Base-by-base conservation (phyloP, 1,140 invertebrate species). In the Orchesella cincta region DNA sequence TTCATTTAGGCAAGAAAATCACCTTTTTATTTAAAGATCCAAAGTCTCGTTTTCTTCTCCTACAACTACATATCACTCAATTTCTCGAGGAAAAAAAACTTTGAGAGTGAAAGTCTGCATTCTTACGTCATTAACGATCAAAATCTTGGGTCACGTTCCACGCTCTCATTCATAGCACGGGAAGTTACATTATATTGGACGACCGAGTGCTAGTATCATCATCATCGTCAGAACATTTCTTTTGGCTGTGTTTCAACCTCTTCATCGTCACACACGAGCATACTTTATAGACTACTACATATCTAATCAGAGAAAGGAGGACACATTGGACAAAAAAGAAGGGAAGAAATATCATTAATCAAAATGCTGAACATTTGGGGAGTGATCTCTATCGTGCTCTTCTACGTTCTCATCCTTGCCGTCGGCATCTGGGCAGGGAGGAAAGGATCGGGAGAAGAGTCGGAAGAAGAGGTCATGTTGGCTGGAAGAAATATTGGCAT, bases 401-500 rank as follows among this genome's bases (percentile, higher is more conserved):
- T 93, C 85, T 93, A 93, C 84, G 76, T 90, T 8, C 83, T 90
- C 8, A 90, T 93, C 67, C 84, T 93, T 35, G 86, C 84, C 1
- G 89, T 93, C 28, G 92, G 92, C n/a, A 87, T 93, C 78, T 93
- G 92, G 92, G 91, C 92, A 2, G 90, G 89, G 31, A 84, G 87
- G 52, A 89, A 89, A 82, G 87, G 87, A 46, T 83, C 83, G 62
- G 88, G 86, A 76, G 86, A 88, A 81, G 82, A 84, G 51, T 86
- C 88, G n/a, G 88, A 87, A 31, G 89, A 90, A 79, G 91, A 92
- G 78, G 89, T 93, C 75, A 92, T 94, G 88, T 83, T 94, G 75
- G 92, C 92, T n/a, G 92, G 92, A 51, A 85, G 92, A 74, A 91
- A 90, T 83, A 89, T 94, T 79, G 92, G 92, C 1, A 85, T 92